Evolutionary conservation across 2,797 vertebrate genomes (phyloP), one percentile per base, ranked within the genome.

Genomic region (Diceros bicornis): DNA sequence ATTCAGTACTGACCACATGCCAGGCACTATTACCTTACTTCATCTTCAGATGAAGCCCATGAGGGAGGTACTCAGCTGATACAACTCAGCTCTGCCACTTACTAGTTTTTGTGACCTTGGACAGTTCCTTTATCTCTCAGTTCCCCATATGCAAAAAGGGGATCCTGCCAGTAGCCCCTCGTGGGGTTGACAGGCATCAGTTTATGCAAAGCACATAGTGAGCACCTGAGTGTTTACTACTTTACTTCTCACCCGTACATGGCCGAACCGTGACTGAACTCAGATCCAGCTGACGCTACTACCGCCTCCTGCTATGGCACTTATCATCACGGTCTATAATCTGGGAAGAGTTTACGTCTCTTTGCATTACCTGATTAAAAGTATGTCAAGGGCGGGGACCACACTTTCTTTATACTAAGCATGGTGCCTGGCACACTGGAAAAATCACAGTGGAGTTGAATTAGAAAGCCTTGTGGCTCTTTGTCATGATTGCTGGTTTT

Each of bases 121-220:
- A 44, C 12, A 25, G 41, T 17, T 85, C 86, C 23, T 68, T 41
- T 68, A 21, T 11, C 1, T 29, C 32, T 55, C 41, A 17, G 32
- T 34, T 8, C 11, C 50, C 34, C n/a, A 41, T 16, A 47, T 78
- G 32, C 27, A 57, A 79, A 52, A 41, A 4, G 0, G 32, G 25
- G 11, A 44, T 32, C 34, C 55, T 50, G 3, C 27, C 23, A 44
- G 66, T 1, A 11, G 14, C 4, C 88, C 34, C 18, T 59, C 27
- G 3, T 0, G 10, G 27, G 2, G 9, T 52, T 47, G 27, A 10
- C 34, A 94, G 41, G 59, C 34, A 9, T 55, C 3, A 23, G 47
- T 13, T 0, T 2, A 10, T 0, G 16, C 16, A 69, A 44, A 68
- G 7, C 34, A 37, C 8, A 44, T 0, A 27, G 37, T 29, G 84